Evolutionary conservation across 2,113 vertebrate species (phyloP), one percentile per base, ranked within the genome.

Genomic region (Xenus cinereus): DNA sequence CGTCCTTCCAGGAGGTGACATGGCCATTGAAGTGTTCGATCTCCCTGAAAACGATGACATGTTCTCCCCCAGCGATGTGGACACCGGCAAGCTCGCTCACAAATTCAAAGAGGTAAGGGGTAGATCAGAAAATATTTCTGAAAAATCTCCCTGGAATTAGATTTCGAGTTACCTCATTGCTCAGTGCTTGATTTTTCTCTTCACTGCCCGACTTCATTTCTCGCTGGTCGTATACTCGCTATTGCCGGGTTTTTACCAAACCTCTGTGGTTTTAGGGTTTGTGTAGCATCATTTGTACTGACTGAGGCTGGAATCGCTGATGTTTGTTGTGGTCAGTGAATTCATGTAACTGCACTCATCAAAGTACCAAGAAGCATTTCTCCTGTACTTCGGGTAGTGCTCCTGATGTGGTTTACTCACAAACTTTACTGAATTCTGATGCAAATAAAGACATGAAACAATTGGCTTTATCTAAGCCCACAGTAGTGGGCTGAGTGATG

Each of bases 21-120:
- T 99, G 98, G 99, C 98, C 95, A 99, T 99, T 79, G 99, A 99
- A 94, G 99, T 99, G 89, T 99, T 99, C 2, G 99, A 99, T 94
- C 98, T 99, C 84, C 99, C 99, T 12, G 99, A 99, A 97, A 99
- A 98, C 0, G 99, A 99, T 57, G 99, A 99, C 79, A 98, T 99
- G 98, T 98, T 99, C 97, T 99, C 99, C 45, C 99, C 99, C 5
- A 98, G 99, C 4, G 99, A 99, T 83, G 91, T 99, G 95, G 99
- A 99, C n/a, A 99, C 99, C 73, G 98, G 93, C 96, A 99, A 99
- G 97, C 98, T 99, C 71, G 99, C 99, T 97, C 99, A 99, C 98
- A 99, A 99, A 96, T 99, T 99, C 97, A 98, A 99, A 98, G 99
- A 99, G 99, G 99, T 99, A 97, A 98, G 92, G 59, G 37, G 30